Percentiles rank a stretch among this genome's conserved stretches.
These are phyloP conservation scores for Tachina lurida DNA, from an alignment of 2,888 invertebrate genomes.

Conservation along the genomic window DNA sequence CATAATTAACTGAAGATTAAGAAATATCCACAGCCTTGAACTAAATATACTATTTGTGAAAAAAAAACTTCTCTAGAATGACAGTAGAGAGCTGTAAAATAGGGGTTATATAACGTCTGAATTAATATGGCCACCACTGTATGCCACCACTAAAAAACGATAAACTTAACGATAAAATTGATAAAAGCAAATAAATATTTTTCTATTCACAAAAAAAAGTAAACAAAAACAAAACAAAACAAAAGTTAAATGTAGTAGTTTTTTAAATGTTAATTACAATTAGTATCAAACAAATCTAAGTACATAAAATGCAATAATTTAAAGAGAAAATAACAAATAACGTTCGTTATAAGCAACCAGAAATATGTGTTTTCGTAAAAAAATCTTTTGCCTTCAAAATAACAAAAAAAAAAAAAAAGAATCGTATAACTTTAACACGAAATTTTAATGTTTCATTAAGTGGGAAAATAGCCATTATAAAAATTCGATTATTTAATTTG, in stretches of 20 bases:
- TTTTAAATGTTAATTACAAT: slow-evolving; percentile 64
- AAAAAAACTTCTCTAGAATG: no score
- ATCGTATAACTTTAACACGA: slow-evolving; percentile 11
- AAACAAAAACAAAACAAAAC: slow-evolving; percentile 24
- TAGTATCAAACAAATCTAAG: slow-evolving; percentile 42
- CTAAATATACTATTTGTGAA: neutral
- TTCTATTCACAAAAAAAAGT: slow-evolving; percentile 44
- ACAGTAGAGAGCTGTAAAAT: no score
- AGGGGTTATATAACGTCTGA: no score
- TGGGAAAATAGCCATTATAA: slow-evolving; percentile 3
- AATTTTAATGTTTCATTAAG: slow-evolving; percentile 4
- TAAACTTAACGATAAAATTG: slow-evolving; percentile 49
- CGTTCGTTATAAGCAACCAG: slow-evolving; percentile 14
- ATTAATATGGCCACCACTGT: neutral
- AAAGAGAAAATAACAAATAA: slow-evolving; percentile 30
- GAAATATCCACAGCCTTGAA: no score
- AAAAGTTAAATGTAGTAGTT: slow-evolving; percentile 65
- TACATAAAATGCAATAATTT: slow-evolving; percentile 41
- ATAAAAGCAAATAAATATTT: slow-evolving; percentile 52
- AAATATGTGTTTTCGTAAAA: slow-evolving; percentile 59
- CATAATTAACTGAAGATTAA: no score
- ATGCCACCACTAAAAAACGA: slow-evolving; percentile 40
- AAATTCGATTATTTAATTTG: neutral
- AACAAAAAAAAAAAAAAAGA: neutral
- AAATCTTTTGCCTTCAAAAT: slow-evolving; percentile 65